Evolutionary conservation across 1,140 invertebrate species (phyloP), one percentile per base, ranked within the genome.

Genomic region (Acromyrmex heyeri): DNA sequence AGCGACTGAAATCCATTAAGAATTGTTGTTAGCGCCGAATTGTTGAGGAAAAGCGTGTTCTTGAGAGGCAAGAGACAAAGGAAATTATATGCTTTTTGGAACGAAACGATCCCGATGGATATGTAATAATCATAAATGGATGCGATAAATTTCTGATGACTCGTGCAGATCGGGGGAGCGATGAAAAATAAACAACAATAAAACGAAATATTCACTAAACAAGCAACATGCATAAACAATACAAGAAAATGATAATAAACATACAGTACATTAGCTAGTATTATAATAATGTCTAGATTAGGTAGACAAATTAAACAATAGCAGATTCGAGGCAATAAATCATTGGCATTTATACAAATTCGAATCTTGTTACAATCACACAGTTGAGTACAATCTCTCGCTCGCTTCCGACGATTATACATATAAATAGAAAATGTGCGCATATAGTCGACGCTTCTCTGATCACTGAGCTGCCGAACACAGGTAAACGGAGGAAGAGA

Each of bases 261-360:
- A 10, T 44, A 8, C 38, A 44, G 38, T 44, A 44, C 38, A 44
- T 44, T 44, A 44, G 38, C 38, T 10, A 44, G 10, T 44, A 44
- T 44, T 10, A 5, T 24, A 14, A 61, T 61, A 61, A 61, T 12
- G 12, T 34, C 16, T 61, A 59, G 59, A 44, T n/a, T 65, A 21
- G 30, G 1, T 57, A 38, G 12, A 14, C 30, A 3, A 70, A 70
- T 79, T 8, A 69, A 81, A 44, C 0, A 69, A 55, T 8, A 10
- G 10, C 14, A 18, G 21, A 7, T 44, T 72, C 50, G 24, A 72
- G 65, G 34, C 78, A 14, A 67, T 65, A 48, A 72, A 70, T 72
- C 65, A 72, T 30, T 82, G 34, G 34, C 34, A 82, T 82, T 82
- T 82, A 82, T 82, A 72, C 53, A 82, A 82, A 82, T 82, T 16